Evolutionary conservation across 2,888 invertebrate species (phyloP), one percentile per base, ranked within the genome.

Genomic region (Selenia dentaria): DNA sequence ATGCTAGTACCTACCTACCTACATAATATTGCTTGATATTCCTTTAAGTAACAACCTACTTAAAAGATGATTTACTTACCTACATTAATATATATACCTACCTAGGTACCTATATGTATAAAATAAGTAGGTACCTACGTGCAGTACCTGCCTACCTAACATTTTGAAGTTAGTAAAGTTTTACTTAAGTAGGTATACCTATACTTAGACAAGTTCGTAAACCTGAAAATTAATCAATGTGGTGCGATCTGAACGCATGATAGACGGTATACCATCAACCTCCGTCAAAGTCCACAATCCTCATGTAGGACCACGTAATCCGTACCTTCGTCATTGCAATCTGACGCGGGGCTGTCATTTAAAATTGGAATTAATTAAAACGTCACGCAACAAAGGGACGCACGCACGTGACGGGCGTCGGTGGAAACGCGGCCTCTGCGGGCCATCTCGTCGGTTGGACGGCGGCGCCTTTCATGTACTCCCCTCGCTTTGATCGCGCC

Each of bases 401-500:
- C 70, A 74, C 65, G 60, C 66, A 68, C 70, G 71, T 81, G 81
- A 74, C 80, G 79, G 67, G 61, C 60, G 74, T 69, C 64, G 70
- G 70, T 85, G 85, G 86, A 83, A 82, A 80, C 84, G 74, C 66
- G 71, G 43, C 25, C 33, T 29, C 31, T 32, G 42, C 54, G 50
- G 64, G 29, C 41, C 29, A 28, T 35, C 28, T 39, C 31, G 35
- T 34, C 20, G 26, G 36, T 28, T 35, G 39, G 29, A 11, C 67
- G 65, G 83, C 87, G 87, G 88, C 80, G 70, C 69, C 79, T 88
- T 89, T 89, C 78, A 88, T 81, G 82, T 86, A 71, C 76, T 77
- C 80, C 81, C 79, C 70, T 74, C 68, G 70, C 86, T 89, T 90
- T 90, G 89, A 89, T 84, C 86, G 71, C 67, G 74, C 86, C 84